phyloP scores from a whole-genome alignment of 2,113 vertebrate species.

The Fulica atra region DNA sequence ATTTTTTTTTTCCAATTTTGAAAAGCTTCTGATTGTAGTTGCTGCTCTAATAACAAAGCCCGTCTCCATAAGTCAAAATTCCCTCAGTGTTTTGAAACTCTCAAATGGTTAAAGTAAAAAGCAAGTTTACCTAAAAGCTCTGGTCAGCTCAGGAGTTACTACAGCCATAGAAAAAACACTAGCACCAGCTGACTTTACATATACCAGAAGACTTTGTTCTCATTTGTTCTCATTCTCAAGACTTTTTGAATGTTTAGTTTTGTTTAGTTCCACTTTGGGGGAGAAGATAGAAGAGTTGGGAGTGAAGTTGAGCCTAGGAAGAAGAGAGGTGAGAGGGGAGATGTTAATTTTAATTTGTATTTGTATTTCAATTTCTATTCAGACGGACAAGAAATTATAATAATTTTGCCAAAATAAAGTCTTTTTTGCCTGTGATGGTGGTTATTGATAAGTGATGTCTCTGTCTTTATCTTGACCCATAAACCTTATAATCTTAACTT shows the following conservation, averaged over 20 bases:
- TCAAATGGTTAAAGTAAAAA: neutral
- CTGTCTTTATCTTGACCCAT: neutral
- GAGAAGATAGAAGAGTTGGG: too few species aligned
- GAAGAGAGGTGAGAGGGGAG: accelerated
- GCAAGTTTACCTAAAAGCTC: neutral
- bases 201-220: neutral
- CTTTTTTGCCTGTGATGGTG: accelerated
- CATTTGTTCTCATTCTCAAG: too few species aligned
- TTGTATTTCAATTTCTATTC: neutral
- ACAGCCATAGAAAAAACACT: neutral
- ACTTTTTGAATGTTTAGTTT: neutral
- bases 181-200: neutral
- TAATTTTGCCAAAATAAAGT: neutral
- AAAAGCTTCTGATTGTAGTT: neutral
- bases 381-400: neutral
- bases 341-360: neutral
- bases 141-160: neutral
- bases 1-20: neutral
- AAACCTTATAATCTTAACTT: neutral
- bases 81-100: neutral
- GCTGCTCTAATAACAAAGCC: neutral
- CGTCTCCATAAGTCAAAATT: neutral
- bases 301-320: neutral
- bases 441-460: neutral
- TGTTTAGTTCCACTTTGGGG: accelerated